Evolutionary conservation across 2,113 vertebrate species (phyloP).

Genomic region (Axis porcinus): DNA sequence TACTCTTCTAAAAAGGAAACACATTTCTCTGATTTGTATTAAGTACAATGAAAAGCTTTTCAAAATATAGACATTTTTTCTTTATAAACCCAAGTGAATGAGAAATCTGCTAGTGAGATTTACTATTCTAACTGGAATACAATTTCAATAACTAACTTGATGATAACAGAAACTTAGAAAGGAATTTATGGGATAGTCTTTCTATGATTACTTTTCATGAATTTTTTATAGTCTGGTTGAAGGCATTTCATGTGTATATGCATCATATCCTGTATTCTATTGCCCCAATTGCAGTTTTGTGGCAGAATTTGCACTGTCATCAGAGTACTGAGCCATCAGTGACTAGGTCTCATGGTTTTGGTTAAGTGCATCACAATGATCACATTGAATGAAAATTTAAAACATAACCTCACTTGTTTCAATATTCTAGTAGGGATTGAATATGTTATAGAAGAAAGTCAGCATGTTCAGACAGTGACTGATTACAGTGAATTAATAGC

Average conservation of each 20-base stretch:
- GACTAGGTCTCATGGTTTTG: neutral
- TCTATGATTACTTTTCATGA: neutral
- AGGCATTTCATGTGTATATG: neutral
- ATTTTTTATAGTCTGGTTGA: neutral
- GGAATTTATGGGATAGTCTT: neutral
- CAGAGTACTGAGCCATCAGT: neutral
- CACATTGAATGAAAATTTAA: constrained; percentile 26
- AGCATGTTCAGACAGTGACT: neutral
- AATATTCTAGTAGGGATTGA: neutral
- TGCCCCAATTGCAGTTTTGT: neutral
- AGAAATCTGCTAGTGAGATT: neutral
- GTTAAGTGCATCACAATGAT: constrained; percentile 15
- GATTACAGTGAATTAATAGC: neutral
- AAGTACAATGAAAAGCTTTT: neutral
- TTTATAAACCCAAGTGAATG: neutral
- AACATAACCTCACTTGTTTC: neutral
- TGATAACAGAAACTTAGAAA: neutral
- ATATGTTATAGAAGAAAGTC: neutral
- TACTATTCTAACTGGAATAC: neutral
- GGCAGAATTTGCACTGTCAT: constrained; percentile 6
- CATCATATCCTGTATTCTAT: neutral
- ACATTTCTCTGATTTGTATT: neutral
- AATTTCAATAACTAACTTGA: neutral
- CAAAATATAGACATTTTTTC: neutral
- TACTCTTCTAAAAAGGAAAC: neutral